Base-by-base conservation (phyloP, 2,797 vertebrate species). In the Peromyscus nudipes region DNA sequence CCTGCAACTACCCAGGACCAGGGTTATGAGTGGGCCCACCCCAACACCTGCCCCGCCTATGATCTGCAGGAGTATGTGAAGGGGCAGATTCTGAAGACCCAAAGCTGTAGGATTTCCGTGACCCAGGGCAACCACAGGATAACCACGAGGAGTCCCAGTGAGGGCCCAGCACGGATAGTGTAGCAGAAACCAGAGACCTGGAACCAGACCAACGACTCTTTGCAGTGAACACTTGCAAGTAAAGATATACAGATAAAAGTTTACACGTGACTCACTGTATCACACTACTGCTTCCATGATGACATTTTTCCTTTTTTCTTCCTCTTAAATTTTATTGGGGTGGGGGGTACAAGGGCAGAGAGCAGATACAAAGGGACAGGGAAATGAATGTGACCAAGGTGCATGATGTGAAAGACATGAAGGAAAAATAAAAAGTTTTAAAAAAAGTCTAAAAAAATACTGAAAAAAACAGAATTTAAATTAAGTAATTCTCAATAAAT, bases 391-490 rank as follows among this genome's bases (percentile, higher is more conserved):
- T 23, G n/a, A 73, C 12, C 10, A 23, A 73, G 71, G 21, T 12
- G 21, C n/a, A 73, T 40, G n/a, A 73, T 40, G 69, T 23, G n/a
- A 11, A 71, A 37, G 37, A 40, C 37, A 40, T 21, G 40, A 40
- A 73, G 37, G 23, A 73, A 23, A 40, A 73, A 73, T 40, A 46
- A 34, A 49, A 31, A 43, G 21, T 25, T 81, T 84, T 34, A 17
- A 19, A 46, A 46, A 34, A 49, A 69, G 55, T 49, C 40, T 29
- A 71, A 55, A 55, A 52, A 71, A 40, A 71, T 71, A 7, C 21
- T 69, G 21, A 21, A 87, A 87, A n/a, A 87, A 93, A 91, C 64
- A 17, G 69, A 67, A 85, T 96, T 92, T 93, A 40, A 34, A 92
- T 85, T 90, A 93, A 96, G 65, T n/a, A 90, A 90, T 9, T 94